Evolutionary conservation across 1,140 invertebrate species (phyloP).

Genomic region (Acromyrmex echinatior): DNA sequence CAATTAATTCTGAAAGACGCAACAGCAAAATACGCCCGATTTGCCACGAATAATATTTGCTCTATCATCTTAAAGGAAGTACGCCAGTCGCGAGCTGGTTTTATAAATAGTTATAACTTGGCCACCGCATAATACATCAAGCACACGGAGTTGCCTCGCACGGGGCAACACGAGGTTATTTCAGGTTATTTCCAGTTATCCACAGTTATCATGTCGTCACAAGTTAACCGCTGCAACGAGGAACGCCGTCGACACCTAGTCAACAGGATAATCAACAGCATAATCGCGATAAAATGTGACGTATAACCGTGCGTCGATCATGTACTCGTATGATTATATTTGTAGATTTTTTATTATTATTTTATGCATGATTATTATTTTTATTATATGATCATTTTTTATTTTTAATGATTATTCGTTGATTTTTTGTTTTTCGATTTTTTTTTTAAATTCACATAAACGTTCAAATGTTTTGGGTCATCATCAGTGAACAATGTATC

Average conservation of each 20-base stretch:
- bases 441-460: no score
- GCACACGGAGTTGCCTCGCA: slow-evolving; percentile 52
- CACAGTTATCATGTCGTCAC: background rate
- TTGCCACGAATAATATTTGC: slow-evolving; percentile 24
- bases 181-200: slow-evolving; percentile 71
- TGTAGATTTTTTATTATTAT: no score
- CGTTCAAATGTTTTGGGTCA: no score
- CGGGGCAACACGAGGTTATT: slow-evolving; percentile 61
- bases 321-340: background rate
- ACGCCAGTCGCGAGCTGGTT: slow-evolving; percentile 57
- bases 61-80: slow-evolving; percentile 69
- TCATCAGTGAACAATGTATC: no score
- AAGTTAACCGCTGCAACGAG: slow-evolving; percentile 21
- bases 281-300: background rate
- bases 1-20: slow-evolving; percentile 27
- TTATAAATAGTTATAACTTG: slow-evolving; percentile 76
- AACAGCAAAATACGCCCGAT: slow-evolving; percentile 37
- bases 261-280: no score
- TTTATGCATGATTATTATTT: no score
- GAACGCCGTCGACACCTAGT: slow-evolving; percentile 3
- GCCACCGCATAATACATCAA: slow-evolving; percentile 49
- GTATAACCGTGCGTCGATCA: background rate
- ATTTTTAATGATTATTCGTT: no score
- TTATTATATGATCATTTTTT: no score
- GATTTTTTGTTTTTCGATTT: no score